Conservation (phyloP, 2,113 vertebrate genomes). For the Mohoua ochrocephala region DNA sequence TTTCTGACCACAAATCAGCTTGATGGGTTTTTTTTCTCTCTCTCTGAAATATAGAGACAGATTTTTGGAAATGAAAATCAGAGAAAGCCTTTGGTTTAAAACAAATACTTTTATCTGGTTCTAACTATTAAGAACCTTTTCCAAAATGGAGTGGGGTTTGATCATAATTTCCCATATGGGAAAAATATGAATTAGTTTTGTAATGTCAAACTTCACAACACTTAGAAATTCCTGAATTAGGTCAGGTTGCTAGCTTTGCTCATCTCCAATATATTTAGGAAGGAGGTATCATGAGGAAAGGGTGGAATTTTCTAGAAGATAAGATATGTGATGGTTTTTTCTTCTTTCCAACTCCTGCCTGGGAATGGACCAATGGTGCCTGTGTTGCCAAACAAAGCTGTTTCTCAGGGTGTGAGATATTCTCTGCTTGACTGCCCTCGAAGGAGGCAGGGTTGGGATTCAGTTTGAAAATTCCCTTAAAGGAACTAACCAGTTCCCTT, state of each 20-base stretch:
- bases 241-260: not conserved
- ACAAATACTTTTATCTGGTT: not conserved
- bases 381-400: not conserved
- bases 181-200: not conserved
- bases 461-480: not conserved
- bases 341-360: not conserved
- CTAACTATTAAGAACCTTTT: not conserved
- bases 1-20: not conserved
- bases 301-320: not conserved
- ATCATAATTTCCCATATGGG: not conserved
- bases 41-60: not conserved
- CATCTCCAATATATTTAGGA: not conserved
- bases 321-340: not conserved
- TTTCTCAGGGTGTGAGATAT: not conserved
- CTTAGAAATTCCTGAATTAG: not conserved
- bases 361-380: not conserved
- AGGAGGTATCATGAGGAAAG: not conserved
- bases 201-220: not conserved
- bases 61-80: not conserved
- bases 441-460: not conserved
- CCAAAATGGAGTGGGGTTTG: accelerated
- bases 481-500: not conserved
- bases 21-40: not conserved
- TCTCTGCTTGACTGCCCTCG: not conserved
- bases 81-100: not conserved